Evolutionary conservation across 1,140 invertebrate species (phyloP).

Genomic region (Tetramorium alpestre): DNA sequence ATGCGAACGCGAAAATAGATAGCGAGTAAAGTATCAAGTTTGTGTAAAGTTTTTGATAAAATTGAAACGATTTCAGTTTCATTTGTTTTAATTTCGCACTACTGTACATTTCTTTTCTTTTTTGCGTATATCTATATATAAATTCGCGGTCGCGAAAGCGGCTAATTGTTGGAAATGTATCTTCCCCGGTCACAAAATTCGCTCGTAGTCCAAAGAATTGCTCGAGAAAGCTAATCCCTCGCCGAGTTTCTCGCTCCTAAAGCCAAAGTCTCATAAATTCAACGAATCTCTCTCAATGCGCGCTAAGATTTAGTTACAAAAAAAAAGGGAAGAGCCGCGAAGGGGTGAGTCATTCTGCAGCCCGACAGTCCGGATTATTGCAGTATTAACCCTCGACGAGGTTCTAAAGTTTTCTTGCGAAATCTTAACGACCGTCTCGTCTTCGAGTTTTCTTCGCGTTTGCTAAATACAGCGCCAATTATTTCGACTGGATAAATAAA

Average conservation of each 20-base stretch:
- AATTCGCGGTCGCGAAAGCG: background rate
- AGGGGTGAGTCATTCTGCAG: slow-evolving; percentile 2
- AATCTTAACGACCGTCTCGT: background rate
- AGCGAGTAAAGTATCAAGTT: background rate
- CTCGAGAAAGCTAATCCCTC: slow-evolving; percentile 26
- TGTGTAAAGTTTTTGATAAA: background rate
- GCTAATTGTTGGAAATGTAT: slow-evolving; percentile 30
- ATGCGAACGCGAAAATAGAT: background rate
- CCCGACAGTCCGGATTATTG: slow-evolving; percentile 36
- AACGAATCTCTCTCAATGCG: slow-evolving; percentile 24
- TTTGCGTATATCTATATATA: slow-evolving; percentile 1
- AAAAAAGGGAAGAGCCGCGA: slow-evolving; percentile 1
- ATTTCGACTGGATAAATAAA: background rate
- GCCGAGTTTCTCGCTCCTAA: slow-evolving; percentile 28
- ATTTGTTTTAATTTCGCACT: background rate
- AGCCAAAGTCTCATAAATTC: slow-evolving; percentile 39
- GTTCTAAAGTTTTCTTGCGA: slow-evolving; percentile 28
- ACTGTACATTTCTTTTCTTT: background rate
- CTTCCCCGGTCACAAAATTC: slow-evolving; percentile 33
- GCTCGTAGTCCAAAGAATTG: slow-evolving; percentile 10
- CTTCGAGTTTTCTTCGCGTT: background rate
- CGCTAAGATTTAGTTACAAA: slow-evolving; percentile 42
- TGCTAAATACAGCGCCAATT: background rate
- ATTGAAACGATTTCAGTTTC: background rate
- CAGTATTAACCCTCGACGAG: slow-evolving; percentile 20